A percentile compares a stretch with the other conserved stretches of the same genome.
Evolutionary conservation across 2,888 invertebrate species (phyloP).

Genomic region (Megaustenia siamemsis): DNA sequence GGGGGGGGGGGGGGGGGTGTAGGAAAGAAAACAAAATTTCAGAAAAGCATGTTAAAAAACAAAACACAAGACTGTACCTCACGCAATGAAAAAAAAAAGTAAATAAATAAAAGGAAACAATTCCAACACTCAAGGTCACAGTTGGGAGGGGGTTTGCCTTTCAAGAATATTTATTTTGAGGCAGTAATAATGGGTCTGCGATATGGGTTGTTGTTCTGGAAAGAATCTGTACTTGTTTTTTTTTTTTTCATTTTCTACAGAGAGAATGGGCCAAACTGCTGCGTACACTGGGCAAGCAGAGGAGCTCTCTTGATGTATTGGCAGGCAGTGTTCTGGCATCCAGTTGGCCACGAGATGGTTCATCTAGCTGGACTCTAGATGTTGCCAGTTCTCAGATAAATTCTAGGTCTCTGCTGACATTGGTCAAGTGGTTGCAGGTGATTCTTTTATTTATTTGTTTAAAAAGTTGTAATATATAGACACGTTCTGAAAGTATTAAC

Average conservation of each 20-base stretch:
- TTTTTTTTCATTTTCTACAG: conserved; percentile 18
- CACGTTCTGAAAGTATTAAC: too few relatives aligned
- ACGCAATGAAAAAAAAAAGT: too few relatives aligned
- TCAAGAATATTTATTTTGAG: too few relatives aligned
- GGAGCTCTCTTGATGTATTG: conserved; percentile 49
- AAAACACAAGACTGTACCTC: too few relatives aligned
- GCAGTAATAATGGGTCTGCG: background rate
- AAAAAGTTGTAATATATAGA: background rate
- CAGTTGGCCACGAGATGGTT: conserved; percentile 37
- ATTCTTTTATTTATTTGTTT: background rate
- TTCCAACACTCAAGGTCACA: too few relatives aligned
- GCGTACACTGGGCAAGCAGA: conserved; percentile 42
- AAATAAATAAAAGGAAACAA: too few relatives aligned
- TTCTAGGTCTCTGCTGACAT: conserved; percentile 77
- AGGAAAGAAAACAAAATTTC: too few relatives aligned
- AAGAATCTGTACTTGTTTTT: background rate
- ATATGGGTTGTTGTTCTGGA: too few relatives aligned
- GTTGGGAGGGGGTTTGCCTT: too few relatives aligned
- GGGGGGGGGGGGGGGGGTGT: too few relatives aligned
- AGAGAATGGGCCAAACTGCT: conserved; percentile 50
- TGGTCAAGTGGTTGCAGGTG: conserved; percentile 78
- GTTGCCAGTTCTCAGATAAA: conserved; percentile 68
- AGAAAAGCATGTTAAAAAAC: too few relatives aligned
- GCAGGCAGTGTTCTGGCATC: conserved; percentile 49
- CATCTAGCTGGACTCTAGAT: conserved; percentile 54